A percentile compares a stretch with the other conserved stretches of the same genome.
Evolutionary conservation across 2,888 invertebrate genomes (phyloP).

Genomic region (Phyllotreta cruciferae): DNA sequence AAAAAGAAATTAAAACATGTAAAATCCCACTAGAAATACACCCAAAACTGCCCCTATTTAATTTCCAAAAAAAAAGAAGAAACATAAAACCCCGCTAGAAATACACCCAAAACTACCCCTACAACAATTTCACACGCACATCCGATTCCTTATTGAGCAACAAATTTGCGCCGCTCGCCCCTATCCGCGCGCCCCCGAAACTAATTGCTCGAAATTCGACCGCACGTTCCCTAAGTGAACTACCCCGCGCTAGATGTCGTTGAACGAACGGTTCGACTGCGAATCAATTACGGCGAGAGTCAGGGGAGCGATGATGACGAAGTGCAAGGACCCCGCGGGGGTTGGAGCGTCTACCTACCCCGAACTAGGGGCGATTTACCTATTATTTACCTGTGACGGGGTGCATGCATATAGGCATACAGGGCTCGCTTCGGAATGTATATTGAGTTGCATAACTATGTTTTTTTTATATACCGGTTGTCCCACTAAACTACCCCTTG

Average conservation of each 20-base stretch:
- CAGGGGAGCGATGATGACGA: slow-evolving; percentile 23
- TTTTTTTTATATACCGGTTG: not conserved
- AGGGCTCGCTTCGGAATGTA: slow-evolving; percentile 16
- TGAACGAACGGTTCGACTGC: slow-evolving; percentile 10
- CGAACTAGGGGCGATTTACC: slow-evolving; percentile 10
- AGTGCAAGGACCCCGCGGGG: slow-evolving; percentile 18
- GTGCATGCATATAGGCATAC: not conserved
- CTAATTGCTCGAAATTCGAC: slow-evolving; percentile 8
- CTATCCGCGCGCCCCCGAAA: not conserved
- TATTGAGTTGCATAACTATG: slow-evolving; percentile 29
- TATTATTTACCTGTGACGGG: slow-evolving; percentile 26
- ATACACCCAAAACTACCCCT: not conserved
- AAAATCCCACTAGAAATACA: too few relatives aligned
- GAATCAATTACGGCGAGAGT: slow-evolving; percentile 19
- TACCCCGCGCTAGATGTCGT: slow-evolving; percentile 34
- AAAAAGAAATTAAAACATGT: too few relatives aligned
- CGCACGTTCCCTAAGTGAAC: slow-evolving; percentile 20
- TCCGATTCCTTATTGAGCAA: not conserved
- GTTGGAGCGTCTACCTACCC: not conserved
- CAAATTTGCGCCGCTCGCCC: slow-evolving; percentile 13
- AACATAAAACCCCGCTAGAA: too few relatives aligned
- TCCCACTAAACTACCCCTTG: not conserved
- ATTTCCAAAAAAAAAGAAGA: too few relatives aligned
- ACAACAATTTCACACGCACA: not conserved
- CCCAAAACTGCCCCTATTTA: too few relatives aligned